Evolutionary conservation across 2,797 vertebrate genomes (phyloP).

Genomic region (Gymnopithys bicolor): DNA sequence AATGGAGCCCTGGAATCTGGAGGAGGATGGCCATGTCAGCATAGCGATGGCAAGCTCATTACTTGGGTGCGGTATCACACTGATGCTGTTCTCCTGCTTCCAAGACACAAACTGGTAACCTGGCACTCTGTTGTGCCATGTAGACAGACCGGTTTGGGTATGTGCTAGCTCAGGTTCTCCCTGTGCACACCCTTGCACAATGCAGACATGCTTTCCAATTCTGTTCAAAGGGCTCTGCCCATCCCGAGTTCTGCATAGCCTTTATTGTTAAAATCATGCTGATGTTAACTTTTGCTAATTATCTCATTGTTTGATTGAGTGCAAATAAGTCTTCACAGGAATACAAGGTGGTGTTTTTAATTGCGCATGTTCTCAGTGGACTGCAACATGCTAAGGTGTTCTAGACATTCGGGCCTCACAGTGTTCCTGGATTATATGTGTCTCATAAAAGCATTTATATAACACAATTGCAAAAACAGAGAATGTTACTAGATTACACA

Average conservation of each 20-base stretch:
- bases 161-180: constrained; percentile 38
- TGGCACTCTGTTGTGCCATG: constrained; percentile 1
- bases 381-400: not conserved
- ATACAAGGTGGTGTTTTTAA: not conserved
- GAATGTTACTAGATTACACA: not conserved
- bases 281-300: constrained; percentile 13
- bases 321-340: not conserved
- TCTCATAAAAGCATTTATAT: constrained; percentile 3
- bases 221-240: constrained; percentile 3
- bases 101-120: not conserved
- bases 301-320: not conserved
- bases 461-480: constrained; percentile 18
- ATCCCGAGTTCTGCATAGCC: not conserved
- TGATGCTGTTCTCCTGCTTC: not conserved
- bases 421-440: not conserved
- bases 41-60: constrained; percentile 16
- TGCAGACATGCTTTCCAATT: not conserved
- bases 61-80: not conserved
- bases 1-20: not conserved
- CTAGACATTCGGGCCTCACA: not conserved
- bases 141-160: constrained; percentile 45
- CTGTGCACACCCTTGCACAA: constrained; percentile 17
- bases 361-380: not conserved
- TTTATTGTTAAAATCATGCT: constrained; percentile 8
- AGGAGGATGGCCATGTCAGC: constrained; percentile 24